Conservation (phyloP, 2,797 vertebrate genomes). For the Falco concolor region DNA sequence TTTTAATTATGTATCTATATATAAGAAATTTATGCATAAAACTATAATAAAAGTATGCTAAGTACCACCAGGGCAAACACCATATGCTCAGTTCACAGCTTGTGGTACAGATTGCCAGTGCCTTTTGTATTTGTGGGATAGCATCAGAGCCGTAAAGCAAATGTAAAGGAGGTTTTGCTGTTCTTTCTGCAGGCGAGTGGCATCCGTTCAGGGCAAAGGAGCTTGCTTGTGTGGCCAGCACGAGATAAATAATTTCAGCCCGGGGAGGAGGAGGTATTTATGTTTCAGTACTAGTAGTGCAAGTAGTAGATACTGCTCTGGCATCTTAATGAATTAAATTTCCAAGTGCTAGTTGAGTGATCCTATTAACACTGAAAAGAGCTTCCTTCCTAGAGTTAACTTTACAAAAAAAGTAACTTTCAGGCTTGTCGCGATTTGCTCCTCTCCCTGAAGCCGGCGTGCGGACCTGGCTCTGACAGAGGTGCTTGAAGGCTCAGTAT, state of each 20-base stretch:
- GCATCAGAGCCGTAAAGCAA: neutral
- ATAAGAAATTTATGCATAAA: neutral
- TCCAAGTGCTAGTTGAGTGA: neutral
- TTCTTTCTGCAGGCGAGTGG: neutral
- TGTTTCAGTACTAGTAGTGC: neutral
- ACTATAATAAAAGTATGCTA: too few species aligned
- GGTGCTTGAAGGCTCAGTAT: neutral
- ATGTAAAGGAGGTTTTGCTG: neutral
- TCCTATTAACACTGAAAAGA: neutral
- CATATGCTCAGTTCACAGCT: neutral
- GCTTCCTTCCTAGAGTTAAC: conserved; percentile 33
- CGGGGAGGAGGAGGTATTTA: neutral
- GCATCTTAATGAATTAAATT: neutral
- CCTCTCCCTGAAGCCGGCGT: neutral
- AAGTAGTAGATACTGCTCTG: neutral
- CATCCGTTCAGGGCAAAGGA: neutral
- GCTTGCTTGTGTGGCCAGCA: neutral
- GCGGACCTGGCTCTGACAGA: neutral
- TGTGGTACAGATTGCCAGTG: neutral
- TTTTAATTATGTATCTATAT: neutral
- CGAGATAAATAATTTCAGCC: neutral
- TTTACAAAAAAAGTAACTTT: neutral
- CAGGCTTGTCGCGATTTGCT: neutral
- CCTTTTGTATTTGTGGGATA: neutral
- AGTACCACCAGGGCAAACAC: neutral